A percentile compares a stretch with the other conserved stretches of the same genome.
Evolutionary conservation across 2,113 vertebrate genomes (phyloP).

Genomic region (Ammospiza caudacuta): DNA sequence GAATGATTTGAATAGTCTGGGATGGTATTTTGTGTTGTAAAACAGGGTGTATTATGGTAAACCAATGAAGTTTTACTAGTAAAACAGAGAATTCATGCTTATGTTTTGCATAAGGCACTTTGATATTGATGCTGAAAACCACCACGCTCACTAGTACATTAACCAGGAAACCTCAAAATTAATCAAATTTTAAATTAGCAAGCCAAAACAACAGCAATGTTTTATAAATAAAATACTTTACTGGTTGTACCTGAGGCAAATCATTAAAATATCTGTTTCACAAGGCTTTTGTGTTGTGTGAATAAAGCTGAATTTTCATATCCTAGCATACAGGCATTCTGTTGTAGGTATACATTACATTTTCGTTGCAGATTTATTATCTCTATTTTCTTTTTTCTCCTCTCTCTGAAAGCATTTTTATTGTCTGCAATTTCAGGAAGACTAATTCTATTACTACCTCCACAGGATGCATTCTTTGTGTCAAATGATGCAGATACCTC

Average conservation of each 20-base stretch:
- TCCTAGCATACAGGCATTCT: background rate
- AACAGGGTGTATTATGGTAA: background rate
- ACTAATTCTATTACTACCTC: background rate
- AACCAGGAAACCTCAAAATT: background rate
- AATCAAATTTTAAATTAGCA: too few species aligned
- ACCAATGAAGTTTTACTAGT: background rate
- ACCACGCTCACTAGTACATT: background rate
- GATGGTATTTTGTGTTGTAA: background rate
- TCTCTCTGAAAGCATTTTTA: background rate
- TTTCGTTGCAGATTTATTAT: background rate
- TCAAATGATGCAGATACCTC: background rate
- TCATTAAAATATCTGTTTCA: background rate
- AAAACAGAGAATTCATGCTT: background rate
- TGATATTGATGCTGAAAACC: background rate
- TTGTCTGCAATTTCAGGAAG: background rate
- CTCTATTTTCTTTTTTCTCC: background rate
- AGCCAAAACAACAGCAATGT: background rate
- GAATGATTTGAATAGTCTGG: background rate
- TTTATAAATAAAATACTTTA: background rate
- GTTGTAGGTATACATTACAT: background rate
- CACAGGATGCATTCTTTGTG: background rate
- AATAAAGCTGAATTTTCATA: background rate
- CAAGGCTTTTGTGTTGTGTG: background rate
- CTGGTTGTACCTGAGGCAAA: background rate
- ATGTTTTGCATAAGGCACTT: background rate